Base-by-base conservation (phyloP, 2,113 vertebrate species). In the Corynorhinus townsendii region DNA sequence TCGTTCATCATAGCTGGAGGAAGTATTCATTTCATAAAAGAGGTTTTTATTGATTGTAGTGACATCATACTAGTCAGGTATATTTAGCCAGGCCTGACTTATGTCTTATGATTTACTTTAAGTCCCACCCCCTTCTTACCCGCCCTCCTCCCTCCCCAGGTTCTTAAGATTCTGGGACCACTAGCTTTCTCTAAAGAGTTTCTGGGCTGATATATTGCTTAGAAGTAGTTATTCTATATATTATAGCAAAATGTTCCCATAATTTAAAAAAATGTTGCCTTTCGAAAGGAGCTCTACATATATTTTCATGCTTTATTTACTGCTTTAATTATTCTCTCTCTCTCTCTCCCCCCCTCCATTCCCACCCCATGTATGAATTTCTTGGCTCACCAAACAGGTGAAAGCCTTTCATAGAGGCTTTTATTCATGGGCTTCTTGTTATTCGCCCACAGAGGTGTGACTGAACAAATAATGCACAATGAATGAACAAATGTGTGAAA, bases 1-100 rank as follows among this genome's bases (percentile, higher is more conserved):
- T 15, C 89, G 66, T 66, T 96, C 96, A 96, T 97, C 73, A 33
- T 86, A 98, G 73, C 90, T 98, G 19, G 43, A 96, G 92, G 89
- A 93, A 93, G 56, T 89, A 84, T 96, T 66, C n/a, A 92, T 95
- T 89, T 96, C 5, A 59, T 35, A 85, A 96, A 59, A 62, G n/a
- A 76, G 33, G 4, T n/a, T 85, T 69, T 86, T 49, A 45, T 73
- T 69, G 20, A 19, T 33, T 79, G 14, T 35, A 49, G 73, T 62
- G 62, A 40, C 47, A 56, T 1, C 0, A 0, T 20, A n/a, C 10
- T 80, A 10, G 11, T 75, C 15, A 33, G 22, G 4, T 17, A 26
- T 81, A n/a, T 69, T 79, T 68, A 84, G 2, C 35, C 35, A 73
- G 20, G 56, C 10, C 10, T 69, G 35, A 71, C 19, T 38, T 52